Evolutionary conservation across 1,140 invertebrate genomes (phyloP), one percentile per base, ranked within the genome.

Genomic region (Pteromalus puparum): DNA sequence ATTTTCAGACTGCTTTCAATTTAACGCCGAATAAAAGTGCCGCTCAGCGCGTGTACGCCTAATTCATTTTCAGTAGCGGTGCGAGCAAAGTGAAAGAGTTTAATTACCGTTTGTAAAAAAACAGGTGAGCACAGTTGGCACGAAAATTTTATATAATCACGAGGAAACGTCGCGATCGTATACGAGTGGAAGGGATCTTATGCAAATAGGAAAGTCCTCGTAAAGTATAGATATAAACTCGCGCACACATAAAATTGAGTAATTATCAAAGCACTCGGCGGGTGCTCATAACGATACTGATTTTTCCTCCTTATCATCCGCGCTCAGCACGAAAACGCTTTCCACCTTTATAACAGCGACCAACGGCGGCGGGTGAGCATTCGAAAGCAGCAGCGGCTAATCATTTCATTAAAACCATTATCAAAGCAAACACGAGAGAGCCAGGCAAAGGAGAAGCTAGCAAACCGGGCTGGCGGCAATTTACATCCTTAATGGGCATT

Each of bases 351-450:
- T 28, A 28, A 26, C 68, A 26, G 24, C 68, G 42, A n/a, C n/a
- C n/a, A n/a, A n/a, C n/a, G n/a, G n/a, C 9, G 42, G 42, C 42
- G 26, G 24, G 28, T 12, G 38, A 21, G 68, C 24, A 81, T 53
- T 81, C 46, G 70, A 74, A 81, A 75, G 72, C 30, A 21, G 38
- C 75, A 65, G 65, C 73, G 15, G 1, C 75, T 77, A 78, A 79
- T 84, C 82, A 42, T 73, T 79, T 84, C 83, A 75, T 80, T 84
- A 80, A 67, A 84, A n/a, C 3, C 53, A 80, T 84, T 65, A 80
- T 80, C 77, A 77, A 84, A 77, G 82, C 18, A 78, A 79, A 79
- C 76, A 61, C 21, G 53, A 84, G n/a, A n/a, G n/a, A n/a, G 38
- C 82, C n/a, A 1, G 38, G 24, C 34, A 28, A 38, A 34, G n/a